Percentiles rank a stretch among this genome's conserved stretches.
Conservation (phyloP, 2,797 vertebrate species). For the Parauchenoglanis ngamensis region DNA sequence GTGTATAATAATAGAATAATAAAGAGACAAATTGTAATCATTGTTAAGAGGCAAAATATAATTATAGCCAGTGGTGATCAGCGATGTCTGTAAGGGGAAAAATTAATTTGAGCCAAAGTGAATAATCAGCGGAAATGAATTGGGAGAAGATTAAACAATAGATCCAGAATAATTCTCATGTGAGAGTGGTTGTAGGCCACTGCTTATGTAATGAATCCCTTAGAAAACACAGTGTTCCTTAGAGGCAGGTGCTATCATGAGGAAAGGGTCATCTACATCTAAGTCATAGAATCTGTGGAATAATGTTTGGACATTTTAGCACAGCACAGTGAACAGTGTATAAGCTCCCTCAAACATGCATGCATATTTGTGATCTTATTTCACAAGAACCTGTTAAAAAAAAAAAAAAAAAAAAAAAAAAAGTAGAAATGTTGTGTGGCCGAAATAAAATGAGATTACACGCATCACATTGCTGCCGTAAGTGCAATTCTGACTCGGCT, state of each 20-base stretch:
- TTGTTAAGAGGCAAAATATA: conserved; percentile 51
- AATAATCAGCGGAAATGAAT: conserved; percentile 50
- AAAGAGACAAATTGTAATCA: conserved; percentile 40
- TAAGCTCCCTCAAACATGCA: background rate
- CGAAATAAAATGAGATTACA: conserved; percentile 33
- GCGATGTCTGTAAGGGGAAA: conserved; percentile 34
- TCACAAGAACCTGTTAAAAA: background rate
- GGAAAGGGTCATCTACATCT: background rate
- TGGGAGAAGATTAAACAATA: conserved; percentile 49
- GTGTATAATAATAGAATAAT: conserved; percentile 47
- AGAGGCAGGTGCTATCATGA: background rate
- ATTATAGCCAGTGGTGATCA: conserved; percentile 52
- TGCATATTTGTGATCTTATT: conserved; percentile 19
- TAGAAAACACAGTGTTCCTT: background rate
- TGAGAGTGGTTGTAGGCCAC: conserved; percentile 9
- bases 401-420: conserved; percentile 13
- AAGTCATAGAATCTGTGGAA: background rate
- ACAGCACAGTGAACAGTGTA: background rate
- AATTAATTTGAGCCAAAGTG: conserved; percentile 48
- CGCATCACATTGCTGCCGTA: conserved; percentile 35
- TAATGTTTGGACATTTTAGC: background rate
- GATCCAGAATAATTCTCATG: conserved; percentile 13
- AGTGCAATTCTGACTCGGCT: conserved; percentile 37
- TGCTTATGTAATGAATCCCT: conserved; percentile 30
- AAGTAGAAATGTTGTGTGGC: conserved; percentile 5